Conservation (phyloP, 2,113 vertebrate species). For the Merops nubicus region DNA sequence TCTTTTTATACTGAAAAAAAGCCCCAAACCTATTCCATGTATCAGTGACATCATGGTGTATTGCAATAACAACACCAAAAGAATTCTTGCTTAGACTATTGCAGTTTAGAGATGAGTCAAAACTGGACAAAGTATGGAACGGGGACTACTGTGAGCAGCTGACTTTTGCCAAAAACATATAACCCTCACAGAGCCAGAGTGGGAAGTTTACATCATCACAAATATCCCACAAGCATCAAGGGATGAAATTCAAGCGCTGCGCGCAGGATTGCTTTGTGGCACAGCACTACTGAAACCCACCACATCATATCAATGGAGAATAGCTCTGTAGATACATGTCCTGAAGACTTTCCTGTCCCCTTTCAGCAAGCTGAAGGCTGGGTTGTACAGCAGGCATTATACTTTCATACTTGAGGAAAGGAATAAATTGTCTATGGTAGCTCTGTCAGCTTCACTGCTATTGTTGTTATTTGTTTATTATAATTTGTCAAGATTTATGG, state of each 20-base stretch:
- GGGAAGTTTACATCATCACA: not conserved
- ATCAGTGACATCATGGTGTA: not conserved
- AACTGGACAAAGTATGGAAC: not conserved
- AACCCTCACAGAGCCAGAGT: not conserved
- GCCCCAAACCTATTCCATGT: not conserved
- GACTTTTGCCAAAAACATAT: not conserved
- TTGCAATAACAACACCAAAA: not conserved
- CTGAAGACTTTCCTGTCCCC: not conserved
- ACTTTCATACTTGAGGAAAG: not conserved
- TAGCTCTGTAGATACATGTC: accelerated
- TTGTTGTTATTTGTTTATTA: not conserved
- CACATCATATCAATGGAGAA: not conserved
- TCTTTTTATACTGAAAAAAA: not conserved
- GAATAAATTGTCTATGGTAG: not conserved
- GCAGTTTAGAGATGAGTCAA: not conserved
- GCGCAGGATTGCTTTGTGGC: not conserved
- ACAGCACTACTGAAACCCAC: not conserved
- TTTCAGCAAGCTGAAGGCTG: not conserved
- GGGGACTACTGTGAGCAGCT: not conserved
- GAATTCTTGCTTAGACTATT: not conserved
- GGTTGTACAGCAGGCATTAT: not conserved
- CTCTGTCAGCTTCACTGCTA: not conserved
- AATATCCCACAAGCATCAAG: accelerated
- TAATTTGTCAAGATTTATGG: not conserved
- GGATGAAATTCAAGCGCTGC: not conserved